These are phyloP conservation scores for Tympanoctomys barrerae DNA, from an alignment of 2,797 vertebrate species.

Conservation along the genomic window DNA sequence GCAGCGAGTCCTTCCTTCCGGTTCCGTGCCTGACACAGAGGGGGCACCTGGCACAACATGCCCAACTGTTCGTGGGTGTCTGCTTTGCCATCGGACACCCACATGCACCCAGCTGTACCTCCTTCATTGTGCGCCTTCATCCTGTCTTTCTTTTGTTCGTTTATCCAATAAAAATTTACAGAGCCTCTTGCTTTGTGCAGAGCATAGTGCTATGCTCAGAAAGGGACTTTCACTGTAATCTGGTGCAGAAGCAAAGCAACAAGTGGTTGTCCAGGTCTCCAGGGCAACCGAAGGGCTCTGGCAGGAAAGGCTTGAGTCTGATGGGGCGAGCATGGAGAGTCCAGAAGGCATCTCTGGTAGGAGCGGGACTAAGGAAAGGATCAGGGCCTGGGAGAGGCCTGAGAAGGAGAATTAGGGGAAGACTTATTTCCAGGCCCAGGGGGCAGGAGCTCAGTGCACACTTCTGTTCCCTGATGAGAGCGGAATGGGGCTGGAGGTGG, in stretches of 20 bases:
- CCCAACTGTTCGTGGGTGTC: background rate
- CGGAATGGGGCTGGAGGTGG: background rate
- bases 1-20: background rate
- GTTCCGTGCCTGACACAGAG: background rate
- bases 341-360: background rate
- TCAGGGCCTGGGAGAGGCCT: background rate
- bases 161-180: background rate
- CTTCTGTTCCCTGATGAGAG: background rate
- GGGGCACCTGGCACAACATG: background rate
- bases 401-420: background rate
- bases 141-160: background rate
- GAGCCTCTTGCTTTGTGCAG: background rate
- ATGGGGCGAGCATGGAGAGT: too few species aligned
- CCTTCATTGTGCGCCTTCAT: background rate
- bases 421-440: background rate
- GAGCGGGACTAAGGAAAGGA: background rate
- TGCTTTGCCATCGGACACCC: background rate
- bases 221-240: background rate
- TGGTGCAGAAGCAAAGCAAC: background rate
- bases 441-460: background rate
- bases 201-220: background rate
- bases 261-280: background rate
- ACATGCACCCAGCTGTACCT: background rate
- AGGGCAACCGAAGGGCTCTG: rapidly evolving
- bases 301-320: too few species aligned